Conservation (phyloP, 2,888 invertebrate genomes). For the Hypercompe scribonia region DNA sequence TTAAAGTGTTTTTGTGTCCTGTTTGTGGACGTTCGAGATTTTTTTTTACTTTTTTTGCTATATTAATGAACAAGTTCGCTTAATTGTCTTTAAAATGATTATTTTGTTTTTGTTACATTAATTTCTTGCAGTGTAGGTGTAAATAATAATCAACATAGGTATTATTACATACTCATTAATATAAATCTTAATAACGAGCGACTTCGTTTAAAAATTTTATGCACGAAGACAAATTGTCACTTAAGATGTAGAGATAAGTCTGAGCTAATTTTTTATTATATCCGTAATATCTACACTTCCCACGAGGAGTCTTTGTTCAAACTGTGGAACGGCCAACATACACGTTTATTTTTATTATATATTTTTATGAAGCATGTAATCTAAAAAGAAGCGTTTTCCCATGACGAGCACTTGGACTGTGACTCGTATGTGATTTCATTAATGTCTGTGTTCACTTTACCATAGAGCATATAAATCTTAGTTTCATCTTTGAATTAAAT, state of each 20-base stretch:
- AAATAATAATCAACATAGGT: slow-evolving; percentile 26
- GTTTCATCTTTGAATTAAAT: slow-evolving; percentile 41
- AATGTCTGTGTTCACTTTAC: slow-evolving; percentile 56
- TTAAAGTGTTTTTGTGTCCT: slow-evolving; percentile 51
- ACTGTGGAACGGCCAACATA: slow-evolving; percentile 19
- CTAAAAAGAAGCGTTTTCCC: slow-evolving; percentile 72
- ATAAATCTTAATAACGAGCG: slow-evolving; percentile 26
- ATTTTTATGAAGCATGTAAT: slow-evolving; percentile 68
- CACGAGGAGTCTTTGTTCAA: slow-evolving; percentile 32
- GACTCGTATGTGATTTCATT: slow-evolving; percentile 49
- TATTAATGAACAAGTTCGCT: slow-evolving; percentile 55
- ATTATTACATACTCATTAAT: slow-evolving; percentile 30
- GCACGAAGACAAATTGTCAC: slow-evolving; percentile 22
- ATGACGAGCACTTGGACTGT: slow-evolving; percentile 79
- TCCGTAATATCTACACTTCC: slow-evolving; percentile 21
- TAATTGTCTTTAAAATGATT: slow-evolving; percentile 56
- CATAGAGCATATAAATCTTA: slow-evolving; percentile 48
- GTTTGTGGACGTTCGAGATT: slow-evolving; percentile 46
- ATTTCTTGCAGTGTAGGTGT: slow-evolving; percentile 40
- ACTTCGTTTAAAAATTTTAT: slow-evolving; percentile 21
- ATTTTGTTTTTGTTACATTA: slow-evolving; percentile 52
- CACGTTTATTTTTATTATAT: slow-evolving; percentile 23
- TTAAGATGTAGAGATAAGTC: slow-evolving; percentile 2
- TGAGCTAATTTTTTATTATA: slow-evolving; percentile 2
- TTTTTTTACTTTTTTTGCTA: slow-evolving; percentile 43